Evolutionary conservation across 1,140 invertebrate species (phyloP).

Genomic region (Probaryconus sp.): DNA sequence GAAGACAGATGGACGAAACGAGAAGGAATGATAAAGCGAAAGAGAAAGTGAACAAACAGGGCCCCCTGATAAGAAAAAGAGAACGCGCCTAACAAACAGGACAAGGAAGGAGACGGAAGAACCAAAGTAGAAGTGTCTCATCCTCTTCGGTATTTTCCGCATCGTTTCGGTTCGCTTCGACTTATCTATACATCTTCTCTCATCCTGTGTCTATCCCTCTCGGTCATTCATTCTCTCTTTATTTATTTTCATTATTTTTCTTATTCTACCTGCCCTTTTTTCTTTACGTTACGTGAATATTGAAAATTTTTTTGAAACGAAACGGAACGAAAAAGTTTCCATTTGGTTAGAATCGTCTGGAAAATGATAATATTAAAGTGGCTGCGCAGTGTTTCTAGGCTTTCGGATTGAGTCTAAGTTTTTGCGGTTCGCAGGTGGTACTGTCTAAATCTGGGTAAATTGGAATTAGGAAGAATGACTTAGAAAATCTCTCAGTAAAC

Average conservation of each 20-base stretch:
- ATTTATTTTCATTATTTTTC: neutral
- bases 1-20: neutral
- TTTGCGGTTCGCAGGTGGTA: conserved; percentile 36
- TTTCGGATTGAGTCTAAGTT: conserved; percentile 13
- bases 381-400: conserved; percentile 16
- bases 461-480: too few relatives aligned
- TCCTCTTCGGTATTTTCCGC: conserved; percentile 16
- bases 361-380: conserved; percentile 41
- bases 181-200: conserved; percentile 30
- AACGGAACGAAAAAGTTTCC: conserved; percentile 17
- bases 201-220: conserved; percentile 23
- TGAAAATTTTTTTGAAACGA: conserved; percentile 18
- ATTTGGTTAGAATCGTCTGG: conserved; percentile 16
- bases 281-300: conserved; percentile 29
- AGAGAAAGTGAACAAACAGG: conserved; percentile 16
- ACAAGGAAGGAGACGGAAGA: conserved; percentile 1
- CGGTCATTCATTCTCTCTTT: conserved; percentile 7
- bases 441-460: too few relatives aligned
- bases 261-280: conserved; percentile 30
- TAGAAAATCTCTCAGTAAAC: too few relatives aligned
- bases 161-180: conserved; percentile 16
- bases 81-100: conserved; percentile 12
- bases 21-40: conserved; percentile 4
- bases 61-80: conserved; percentile 2
- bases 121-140: neutral